These are phyloP conservation scores for Dipodomys ordii DNA, from an alignment of 2,113 vertebrate genomes.

Conservation along the genomic window DNA sequence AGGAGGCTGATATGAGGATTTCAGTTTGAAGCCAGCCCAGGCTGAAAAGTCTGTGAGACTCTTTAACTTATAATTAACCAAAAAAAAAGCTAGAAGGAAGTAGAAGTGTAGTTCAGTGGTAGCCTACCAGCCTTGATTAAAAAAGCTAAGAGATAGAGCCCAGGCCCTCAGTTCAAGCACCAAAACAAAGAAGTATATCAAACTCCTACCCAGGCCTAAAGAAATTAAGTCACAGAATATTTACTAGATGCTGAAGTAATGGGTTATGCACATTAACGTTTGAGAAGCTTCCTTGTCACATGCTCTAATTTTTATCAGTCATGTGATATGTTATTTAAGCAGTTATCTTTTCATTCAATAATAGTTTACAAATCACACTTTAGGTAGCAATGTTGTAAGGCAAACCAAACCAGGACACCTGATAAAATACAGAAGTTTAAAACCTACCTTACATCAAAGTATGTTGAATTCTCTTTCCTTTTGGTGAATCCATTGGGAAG, in stretches of 20 bases:
- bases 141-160: no score
- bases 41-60: no score
- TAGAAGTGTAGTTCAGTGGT: no score
- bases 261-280: background rate
- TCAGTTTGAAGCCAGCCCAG: no score
- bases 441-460: conserved; percentile 90
- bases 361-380: background rate
- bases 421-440: background rate
- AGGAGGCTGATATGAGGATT: no score
- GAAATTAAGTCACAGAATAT: conserved; percentile 8
- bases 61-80: no score
- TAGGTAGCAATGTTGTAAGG: background rate
- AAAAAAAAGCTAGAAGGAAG: no score
- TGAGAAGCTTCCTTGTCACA: background rate
- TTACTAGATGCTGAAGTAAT: background rate
- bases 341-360: background rate
- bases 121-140: no score
- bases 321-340: background rate
- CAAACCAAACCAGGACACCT: conserved; percentile 2
- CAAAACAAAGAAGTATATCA: background rate
- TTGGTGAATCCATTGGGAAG: conserved; percentile 93
- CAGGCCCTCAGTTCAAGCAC: no score
- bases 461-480: conserved; percentile 94
- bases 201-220: background rate
- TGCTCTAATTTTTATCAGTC: background rate